Percentiles rank a stretch among this genome's conserved stretches.
phyloP scores from a whole-genome alignment of 1,140 invertebrate species.

The Heliconius himera region DNA sequence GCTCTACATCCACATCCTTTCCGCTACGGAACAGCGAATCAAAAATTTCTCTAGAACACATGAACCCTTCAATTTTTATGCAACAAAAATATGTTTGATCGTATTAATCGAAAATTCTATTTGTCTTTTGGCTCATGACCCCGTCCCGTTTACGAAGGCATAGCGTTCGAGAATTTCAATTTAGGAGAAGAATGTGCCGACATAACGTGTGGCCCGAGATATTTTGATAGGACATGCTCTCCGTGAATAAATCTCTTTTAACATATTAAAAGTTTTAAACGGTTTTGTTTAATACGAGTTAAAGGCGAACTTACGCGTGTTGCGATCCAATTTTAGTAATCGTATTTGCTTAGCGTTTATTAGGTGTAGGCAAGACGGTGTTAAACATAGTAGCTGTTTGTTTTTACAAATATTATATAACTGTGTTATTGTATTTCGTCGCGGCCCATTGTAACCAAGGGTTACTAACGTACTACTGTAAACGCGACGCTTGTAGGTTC shows the following conservation, averaged over 20 bases:
- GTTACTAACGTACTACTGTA: no score
- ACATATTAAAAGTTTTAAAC: constrained; percentile 79
- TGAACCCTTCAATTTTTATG: constrained; percentile 6
- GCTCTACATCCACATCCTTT: no score
- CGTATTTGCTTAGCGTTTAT: background rate
- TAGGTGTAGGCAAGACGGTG: background rate
- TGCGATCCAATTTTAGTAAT: constrained; percentile 1
- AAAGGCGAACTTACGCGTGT: constrained; percentile 17
- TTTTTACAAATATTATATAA: no score
- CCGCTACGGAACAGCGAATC: background rate
- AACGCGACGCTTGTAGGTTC: no score
- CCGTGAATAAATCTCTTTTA: constrained; percentile 79
- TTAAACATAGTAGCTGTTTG: background rate
- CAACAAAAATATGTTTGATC: constrained; percentile 62
- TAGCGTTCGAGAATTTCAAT: constrained; percentile 81
- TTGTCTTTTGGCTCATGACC: constrained; percentile 78
- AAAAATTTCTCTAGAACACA: background rate
- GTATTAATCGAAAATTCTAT: constrained; percentile 79
- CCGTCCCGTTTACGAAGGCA: constrained; percentile 71
- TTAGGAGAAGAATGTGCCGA: constrained; percentile 80
- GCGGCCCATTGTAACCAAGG: no score
- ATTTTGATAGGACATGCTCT: constrained; percentile 81
- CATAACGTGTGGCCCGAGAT: constrained; percentile 81
- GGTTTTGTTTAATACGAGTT: constrained; percentile 51
- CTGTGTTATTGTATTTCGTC: no score